phyloP scores from a whole-genome alignment of 1,140 invertebrate species.

The Glossosoma conforme region DNA sequence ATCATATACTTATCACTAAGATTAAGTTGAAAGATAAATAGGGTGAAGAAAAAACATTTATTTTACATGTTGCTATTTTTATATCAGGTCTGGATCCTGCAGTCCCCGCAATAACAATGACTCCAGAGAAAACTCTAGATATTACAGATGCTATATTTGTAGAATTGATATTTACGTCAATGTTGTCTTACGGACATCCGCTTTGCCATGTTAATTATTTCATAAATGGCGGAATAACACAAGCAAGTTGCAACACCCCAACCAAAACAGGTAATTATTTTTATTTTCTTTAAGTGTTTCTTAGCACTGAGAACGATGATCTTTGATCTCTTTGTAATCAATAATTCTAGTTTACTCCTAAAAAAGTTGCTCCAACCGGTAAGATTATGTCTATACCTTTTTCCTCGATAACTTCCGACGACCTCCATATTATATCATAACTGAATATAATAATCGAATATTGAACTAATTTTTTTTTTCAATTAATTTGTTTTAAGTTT shows the following conservation, averaged over 20 bases:
- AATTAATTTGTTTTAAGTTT: too few relatives aligned
- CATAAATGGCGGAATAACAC: conserved; percentile 20
- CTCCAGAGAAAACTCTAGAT: conserved; percentile 22
- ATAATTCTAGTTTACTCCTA: conserved; percentile 1
- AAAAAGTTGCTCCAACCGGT: too few relatives aligned
- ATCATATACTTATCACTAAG: neutral
- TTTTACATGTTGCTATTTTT: neutral
- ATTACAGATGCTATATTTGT: conserved; percentile 16
- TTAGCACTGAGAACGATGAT: neutral
- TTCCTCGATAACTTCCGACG: too few relatives aligned
- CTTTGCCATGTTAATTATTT: conserved; percentile 24
- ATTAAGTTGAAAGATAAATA: neutral
- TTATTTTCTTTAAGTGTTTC: neutral
- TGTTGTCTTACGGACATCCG: conserved; percentile 25
- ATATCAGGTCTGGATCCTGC: conserved; percentile 24
- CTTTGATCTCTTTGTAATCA: neutral
- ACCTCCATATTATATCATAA: too few relatives aligned
- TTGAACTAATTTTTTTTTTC: too few relatives aligned
- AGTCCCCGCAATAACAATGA: conserved; percentile 17
- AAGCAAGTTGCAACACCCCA: conserved; percentile 11
- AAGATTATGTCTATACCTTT: too few relatives aligned
- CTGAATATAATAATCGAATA: too few relatives aligned
- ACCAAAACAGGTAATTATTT: neutral
- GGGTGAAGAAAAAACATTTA: neutral
- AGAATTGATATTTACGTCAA: conserved; percentile 27